Evolutionary conservation across 2,113 vertebrate genomes (phyloP).

Genomic region (pig (Sus scrofa)): DNA sequence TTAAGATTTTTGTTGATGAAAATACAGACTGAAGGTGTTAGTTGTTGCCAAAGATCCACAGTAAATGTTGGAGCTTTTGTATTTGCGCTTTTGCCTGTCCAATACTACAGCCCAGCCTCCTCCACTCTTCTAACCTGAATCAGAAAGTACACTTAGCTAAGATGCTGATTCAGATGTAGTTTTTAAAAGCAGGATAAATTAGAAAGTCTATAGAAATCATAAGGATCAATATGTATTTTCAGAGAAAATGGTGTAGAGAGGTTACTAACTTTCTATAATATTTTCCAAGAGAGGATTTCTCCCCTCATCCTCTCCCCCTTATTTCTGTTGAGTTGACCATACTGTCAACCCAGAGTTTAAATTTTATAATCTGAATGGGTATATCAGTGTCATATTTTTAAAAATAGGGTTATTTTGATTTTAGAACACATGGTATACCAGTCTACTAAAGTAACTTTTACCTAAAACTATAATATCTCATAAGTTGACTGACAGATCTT

Average conservation of each 20-base stretch:
- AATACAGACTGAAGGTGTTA: background rate
- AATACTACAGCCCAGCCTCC: too few species aligned
- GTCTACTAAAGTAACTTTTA: constrained; percentile 15
- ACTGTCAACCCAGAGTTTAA: background rate
- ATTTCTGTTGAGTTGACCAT: constrained; percentile 12
- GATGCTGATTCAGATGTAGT: background rate
- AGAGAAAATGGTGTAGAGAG: background rate
- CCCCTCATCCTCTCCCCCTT: background rate
- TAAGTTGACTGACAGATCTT: constrained; percentile 32
- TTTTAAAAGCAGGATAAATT: background rate
- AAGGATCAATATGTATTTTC: background rate
- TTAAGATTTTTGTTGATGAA: background rate
- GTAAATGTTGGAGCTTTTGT: background rate
- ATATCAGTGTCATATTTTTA: background rate
- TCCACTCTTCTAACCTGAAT: background rate
- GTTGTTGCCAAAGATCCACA: background rate
- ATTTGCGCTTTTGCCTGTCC: background rate
- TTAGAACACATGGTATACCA: constrained; percentile 43
- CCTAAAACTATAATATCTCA: constrained; percentile 32
- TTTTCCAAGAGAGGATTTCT: background rate
- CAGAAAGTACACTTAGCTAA: background rate
- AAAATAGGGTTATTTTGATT: constrained; percentile 40
- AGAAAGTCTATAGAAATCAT: background rate
- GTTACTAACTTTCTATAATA: background rate
- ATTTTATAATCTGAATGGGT: background rate